phyloP scores from a whole-genome alignment of 2,888 invertebrate species.

The Gibbula magus region DNA sequence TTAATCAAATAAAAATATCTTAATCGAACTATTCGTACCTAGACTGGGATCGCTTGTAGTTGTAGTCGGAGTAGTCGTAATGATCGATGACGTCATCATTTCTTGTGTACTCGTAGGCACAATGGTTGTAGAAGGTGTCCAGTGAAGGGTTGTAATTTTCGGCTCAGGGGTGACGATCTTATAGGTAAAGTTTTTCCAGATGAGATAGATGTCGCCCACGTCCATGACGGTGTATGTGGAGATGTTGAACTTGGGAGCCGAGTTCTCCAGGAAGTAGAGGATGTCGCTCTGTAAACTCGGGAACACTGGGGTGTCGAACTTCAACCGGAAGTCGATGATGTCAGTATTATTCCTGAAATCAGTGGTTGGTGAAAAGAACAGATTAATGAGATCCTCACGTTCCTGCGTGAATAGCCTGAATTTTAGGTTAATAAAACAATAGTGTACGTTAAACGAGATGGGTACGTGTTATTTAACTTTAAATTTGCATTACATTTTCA shows the following conservation, averaged over 20 bases:
- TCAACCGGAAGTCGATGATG: constrained; percentile 12
- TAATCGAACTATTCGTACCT: no score
- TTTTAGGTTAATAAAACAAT: no score
- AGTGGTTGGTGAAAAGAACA: no score
- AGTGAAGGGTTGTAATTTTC: not conserved
- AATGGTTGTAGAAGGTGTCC: constrained; percentile 2
- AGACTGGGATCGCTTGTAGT: not conserved
- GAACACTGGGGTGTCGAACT: constrained; percentile 6
- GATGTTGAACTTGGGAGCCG: constrained; percentile 19
- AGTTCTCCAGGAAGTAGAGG: constrained; percentile 15
- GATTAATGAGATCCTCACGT: no score
- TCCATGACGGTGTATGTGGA: constrained; percentile 28
- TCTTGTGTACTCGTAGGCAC: not conserved
- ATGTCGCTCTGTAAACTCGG: constrained; percentile 8
- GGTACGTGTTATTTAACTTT: no score
- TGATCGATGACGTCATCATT: constrained; percentile 3
- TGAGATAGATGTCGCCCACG: constrained; percentile 25
- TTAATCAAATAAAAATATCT: no score
- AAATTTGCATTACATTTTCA: no score
- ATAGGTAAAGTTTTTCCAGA: constrained; percentile 26
- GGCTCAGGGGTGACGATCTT: constrained; percentile 13
- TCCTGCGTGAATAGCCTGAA: no score
- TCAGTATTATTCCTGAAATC: constrained; percentile 13
- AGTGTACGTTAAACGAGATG: no score
- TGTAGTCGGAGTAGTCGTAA: not conserved